Base-by-base conservation (phyloP, 2,888 invertebrate genomes). In the Orgyia antiqua region DNA sequence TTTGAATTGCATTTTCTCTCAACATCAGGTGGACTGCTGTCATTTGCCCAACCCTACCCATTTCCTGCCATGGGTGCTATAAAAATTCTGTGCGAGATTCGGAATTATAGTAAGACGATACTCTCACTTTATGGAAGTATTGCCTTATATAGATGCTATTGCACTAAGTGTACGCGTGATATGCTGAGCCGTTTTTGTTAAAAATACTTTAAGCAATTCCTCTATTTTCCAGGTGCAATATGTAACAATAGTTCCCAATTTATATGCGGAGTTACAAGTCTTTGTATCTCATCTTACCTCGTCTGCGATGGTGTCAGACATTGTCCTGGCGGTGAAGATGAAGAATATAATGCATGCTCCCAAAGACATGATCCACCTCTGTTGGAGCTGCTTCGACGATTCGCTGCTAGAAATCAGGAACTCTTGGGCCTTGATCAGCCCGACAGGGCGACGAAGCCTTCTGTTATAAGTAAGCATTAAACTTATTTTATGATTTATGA, bases 221-320 rank as follows among this genome's bases (percentile, higher is more conserved):
- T 15, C 4, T 6, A 15, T 15, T 15, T 58, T 67, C 30, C 72
- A 86, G 86, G 84, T 9, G 53, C 72, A 39, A 58, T 74, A 11
- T 86, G 86, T 67, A 72, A 60, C 52, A 74, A 79, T 36, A 73
- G 75, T 5, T 71, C 78, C 15, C 79, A 83, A 42, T 84, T 79
- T 54, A 48, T 56, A 4, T 86, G 86, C 44, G 84, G 84, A 0
- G 40, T 58, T 18, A 80, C 82, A 10, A 67, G 71, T 42, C 77
- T 91, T 24, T 92, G 92, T 69, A 88, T 92, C 31, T 89, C 91
- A 1, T 88, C 89, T 28, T 88, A 89, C 52, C 73, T 92, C 42
- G 86, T 89, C 10, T 92, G 92, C 62, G 92, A 92, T 48, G 91
- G 91, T 6, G 87, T 90, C 11, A 76, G 87, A 1, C 90, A 92